These are phyloP conservation scores for Macrosoma leucophasiata DNA, from an alignment of 2,888 invertebrate genomes.

Conservation along the genomic window DNA sequence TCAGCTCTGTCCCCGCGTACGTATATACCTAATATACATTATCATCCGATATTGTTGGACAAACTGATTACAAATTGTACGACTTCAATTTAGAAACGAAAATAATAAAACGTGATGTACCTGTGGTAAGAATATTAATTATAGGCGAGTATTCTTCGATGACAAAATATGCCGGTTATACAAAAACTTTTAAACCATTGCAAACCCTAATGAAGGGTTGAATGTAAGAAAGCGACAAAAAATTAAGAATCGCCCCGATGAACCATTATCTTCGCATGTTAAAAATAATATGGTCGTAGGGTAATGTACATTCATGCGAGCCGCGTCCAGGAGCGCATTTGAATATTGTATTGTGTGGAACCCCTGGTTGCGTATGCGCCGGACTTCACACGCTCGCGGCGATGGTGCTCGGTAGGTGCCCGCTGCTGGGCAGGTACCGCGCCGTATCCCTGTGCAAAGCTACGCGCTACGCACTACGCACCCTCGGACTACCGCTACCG, in stretches of 20 bases:
- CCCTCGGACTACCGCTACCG: slow-evolving; percentile 22
- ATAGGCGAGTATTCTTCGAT: slow-evolving; percentile 57
- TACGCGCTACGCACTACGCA: slow-evolving; percentile 11
- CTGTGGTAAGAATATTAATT: slow-evolving; percentile 30
- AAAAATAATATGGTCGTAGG: slow-evolving; percentile 75
- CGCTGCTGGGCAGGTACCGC: slow-evolving; percentile 17
- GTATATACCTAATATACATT: no score
- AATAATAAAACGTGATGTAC: slow-evolving; percentile 1
- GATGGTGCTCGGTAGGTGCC: no score
- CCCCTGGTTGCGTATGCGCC: slow-evolving; percentile 61
- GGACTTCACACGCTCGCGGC: slow-evolving; percentile 73
- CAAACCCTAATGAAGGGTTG: slow-evolving; percentile 63
- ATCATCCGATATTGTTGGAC: no score
- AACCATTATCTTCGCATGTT: slow-evolving; percentile 72
- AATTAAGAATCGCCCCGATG: slow-evolving; percentile 75
- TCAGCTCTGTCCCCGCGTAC: no score
- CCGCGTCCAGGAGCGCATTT: slow-evolving; percentile 72
- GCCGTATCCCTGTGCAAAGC: slow-evolving; percentile 22
- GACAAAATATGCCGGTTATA: slow-evolving; percentile 58
- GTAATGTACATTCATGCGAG: slow-evolving; percentile 70
- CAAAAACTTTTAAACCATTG: slow-evolving; percentile 70
- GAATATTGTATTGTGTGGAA: slow-evolving; percentile 61
- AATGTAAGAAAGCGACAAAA: slow-evolving; percentile 63
- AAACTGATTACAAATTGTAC: no score
- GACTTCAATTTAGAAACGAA: not conserved